Base-by-base conservation (phyloP, 2,113 vertebrate species). In the Syrrhaptes paradoxus region DNA sequence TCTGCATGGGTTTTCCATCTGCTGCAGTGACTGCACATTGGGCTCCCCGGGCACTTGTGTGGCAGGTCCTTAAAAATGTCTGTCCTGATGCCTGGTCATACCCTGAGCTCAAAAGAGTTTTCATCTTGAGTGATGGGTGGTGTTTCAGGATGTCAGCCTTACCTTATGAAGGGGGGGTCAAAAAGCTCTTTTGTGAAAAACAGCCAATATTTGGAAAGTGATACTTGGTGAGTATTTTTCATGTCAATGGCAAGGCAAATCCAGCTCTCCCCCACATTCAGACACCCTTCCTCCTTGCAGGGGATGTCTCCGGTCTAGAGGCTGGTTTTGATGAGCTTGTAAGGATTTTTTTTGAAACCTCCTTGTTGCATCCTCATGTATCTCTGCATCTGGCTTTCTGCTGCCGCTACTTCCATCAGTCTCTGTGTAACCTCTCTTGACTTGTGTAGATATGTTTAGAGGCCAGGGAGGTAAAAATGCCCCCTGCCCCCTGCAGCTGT, bases 401-500 rank as follows among this genome's bases (percentile, higher is more conserved):
- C 90, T 17, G 5, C 65, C 68, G 8, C 72, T 63, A 0, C 55
- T 58, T 71, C 31, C 76, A 65, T 84, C 76, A 59, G 52, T 54
- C 72, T 84, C 76, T 90, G 82, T 6, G 2, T 61, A 78, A 95
- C 84, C 79, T 95, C 85, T 89, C 85, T n/a, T 86, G 88, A 74
- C 83, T 93, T 31, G 31, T 49, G 38, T 31, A 84, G 72, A 17
- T 61, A 84, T 36, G 48, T 58, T 52, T 12, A 43, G 85, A 93
- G 68, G 85, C 75, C 75, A 21, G 61, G 32, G 72, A 93, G 72
- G 85, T 81, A 67, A 68, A 62, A 86, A 46, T 57, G 65, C 34
- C 51, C 67, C 77, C 11, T 49, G 28, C 26, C 89, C 55, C 9
- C 36, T 36, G 18, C 1, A 0, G 24, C 59, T 66, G 77, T 24